These are phyloP conservation scores for Selene dorsalis DNA, from an alignment of 2,797 vertebrate genomes.

Conservation along the genomic window DNA sequence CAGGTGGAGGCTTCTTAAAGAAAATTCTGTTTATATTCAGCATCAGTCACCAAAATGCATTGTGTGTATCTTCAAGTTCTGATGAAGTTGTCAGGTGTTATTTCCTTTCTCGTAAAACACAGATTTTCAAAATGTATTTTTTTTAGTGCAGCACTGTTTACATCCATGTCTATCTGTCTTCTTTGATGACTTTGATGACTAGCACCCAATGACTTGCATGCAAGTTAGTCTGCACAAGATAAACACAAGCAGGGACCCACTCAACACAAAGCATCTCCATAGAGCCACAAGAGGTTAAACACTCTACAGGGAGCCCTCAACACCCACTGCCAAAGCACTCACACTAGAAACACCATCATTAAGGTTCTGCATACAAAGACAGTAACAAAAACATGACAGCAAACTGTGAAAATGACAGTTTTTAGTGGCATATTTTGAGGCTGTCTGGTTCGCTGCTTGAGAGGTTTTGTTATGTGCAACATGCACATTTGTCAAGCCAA, in stretches of 20 bases:
- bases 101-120: background rate
- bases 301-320: background rate
- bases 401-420: background rate
- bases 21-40: background rate
- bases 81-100: background rate
- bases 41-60: background rate
- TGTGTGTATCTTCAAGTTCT: background rate
- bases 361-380: background rate
- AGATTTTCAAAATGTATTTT: background rate
- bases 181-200: too few species aligned
- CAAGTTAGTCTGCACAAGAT: background rate
- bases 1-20: background rate
- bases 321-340: background rate
- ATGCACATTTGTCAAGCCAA: background rate
- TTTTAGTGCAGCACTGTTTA: background rate
- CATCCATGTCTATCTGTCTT: too few species aligned
- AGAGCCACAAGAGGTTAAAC: background rate
- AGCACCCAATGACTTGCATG: too few species aligned
- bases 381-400: background rate
- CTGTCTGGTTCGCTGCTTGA: background rate
- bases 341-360: background rate
- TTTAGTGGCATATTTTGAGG: background rate
- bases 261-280: background rate
- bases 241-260: background rate
- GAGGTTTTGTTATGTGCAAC: background rate